phyloP scores from a whole-genome alignment of 2,797 vertebrate species.

The Ctenochaetus hawaiiensis region DNA sequence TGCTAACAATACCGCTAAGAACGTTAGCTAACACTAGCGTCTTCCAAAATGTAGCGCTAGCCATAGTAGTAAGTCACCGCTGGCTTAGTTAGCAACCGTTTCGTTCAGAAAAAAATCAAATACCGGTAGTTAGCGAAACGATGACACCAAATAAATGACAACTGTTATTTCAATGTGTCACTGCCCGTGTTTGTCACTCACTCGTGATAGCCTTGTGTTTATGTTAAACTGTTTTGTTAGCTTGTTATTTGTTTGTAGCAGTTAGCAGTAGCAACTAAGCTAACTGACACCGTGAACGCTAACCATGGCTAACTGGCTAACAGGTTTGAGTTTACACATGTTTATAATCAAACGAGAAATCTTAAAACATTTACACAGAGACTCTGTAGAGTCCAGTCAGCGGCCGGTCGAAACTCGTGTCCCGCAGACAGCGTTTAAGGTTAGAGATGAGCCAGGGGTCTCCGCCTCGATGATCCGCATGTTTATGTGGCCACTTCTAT shows the following conservation, averaged over 20 bases:
- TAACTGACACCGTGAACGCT: conserved; percentile 32
- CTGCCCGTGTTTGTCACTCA: not conserved
- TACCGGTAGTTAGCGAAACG: not conserved
- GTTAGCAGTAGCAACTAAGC: conserved; percentile 55
- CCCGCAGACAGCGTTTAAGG: conserved; percentile 68
- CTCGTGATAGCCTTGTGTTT: not conserved
- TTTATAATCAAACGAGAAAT: conserved; percentile 38
- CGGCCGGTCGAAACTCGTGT: conserved; percentile 79
- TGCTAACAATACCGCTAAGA: conserved; percentile 74
- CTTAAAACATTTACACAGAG: conserved; percentile 73
- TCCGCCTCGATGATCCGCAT: conserved; percentile 84
- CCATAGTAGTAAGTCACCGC: not conserved
- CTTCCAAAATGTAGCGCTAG: not conserved
- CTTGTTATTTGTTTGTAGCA: conserved; percentile 79
- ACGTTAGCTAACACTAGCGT: conserved; percentile 48
- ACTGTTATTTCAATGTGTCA: accelerated
- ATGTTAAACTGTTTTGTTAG: conserved; percentile 36
- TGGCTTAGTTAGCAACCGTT: conserved; percentile 20
- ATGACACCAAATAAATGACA: not conserved
- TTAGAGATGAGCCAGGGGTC: conserved; percentile 77
- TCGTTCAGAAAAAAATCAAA: not conserved
- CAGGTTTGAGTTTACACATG: conserved; percentile 59
- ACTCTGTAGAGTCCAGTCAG: conserved; percentile 74
- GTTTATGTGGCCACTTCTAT: conserved; percentile 77
- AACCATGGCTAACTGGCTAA: conserved; percentile 48